Percentiles rank a stretch among this genome's conserved stretches.
These are phyloP conservation scores for Atherinomorus stipes DNA, from an alignment of 2,113 vertebrate genomes.

Conservation along the genomic window DNA sequence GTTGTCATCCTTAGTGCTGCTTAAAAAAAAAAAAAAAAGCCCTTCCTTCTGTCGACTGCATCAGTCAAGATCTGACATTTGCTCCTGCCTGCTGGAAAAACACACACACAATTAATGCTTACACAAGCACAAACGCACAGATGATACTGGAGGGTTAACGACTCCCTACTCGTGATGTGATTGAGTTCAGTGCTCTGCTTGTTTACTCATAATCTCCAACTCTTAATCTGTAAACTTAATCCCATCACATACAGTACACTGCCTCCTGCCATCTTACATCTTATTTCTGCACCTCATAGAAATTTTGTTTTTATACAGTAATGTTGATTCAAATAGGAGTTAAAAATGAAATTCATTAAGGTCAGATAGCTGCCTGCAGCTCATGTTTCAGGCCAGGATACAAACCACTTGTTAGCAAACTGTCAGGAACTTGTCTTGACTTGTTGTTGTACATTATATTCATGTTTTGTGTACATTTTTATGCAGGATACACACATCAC, in stretches of 20 bases:
- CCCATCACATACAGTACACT: constrained; percentile 20
- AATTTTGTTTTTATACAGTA: constrained; percentile 20
- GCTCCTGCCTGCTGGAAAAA: neutral
- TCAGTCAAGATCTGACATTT: constrained; percentile 53
- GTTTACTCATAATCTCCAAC: constrained; percentile 60
- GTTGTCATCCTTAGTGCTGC: constrained; percentile 22
- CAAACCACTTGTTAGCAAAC: neutral
- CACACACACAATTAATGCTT: neutral
- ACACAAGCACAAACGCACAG: neutral
- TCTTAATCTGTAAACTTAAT: constrained; percentile 61
- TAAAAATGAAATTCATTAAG: constrained; percentile 2
- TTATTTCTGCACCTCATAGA: constrained; percentile 13
- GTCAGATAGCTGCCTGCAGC: constrained; percentile 12
- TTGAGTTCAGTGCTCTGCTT: constrained; percentile 62
- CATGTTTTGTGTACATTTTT: neutral
- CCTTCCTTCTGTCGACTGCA: constrained; percentile 46
- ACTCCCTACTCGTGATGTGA: constrained; percentile 53
- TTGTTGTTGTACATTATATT: neutral
- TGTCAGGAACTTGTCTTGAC: neutral
- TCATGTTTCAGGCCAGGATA: neutral
- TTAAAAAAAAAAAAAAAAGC: constrained; percentile 18
- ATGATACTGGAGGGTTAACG: constrained; percentile 56
- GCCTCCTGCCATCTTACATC: constrained; percentile 7
- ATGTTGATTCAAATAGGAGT: constrained; percentile 30
- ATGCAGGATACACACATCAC: neutral